Base-by-base conservation (phyloP, 2,888 invertebrate species). In the Junonia oenone region DNA sequence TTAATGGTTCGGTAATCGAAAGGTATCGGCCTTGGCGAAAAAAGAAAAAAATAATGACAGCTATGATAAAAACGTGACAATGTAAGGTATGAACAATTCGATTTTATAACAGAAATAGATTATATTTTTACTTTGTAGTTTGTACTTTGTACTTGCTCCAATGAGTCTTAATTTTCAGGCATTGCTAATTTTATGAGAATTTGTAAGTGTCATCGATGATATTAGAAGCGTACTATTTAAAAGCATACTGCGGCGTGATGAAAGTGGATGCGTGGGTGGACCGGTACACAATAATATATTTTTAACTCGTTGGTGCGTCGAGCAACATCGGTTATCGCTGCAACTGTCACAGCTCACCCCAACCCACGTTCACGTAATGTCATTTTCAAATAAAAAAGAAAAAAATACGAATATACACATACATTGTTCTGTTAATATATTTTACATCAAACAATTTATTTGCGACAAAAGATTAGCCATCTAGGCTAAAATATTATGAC, bases 261-360 rank as follows among this genome's bases (percentile, higher is more conserved):
- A 75, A 76, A 75, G 69, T 66, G 62, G 64, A 63, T 56, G 63
- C 66, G 76, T 78, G 71, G 80, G 79, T 56, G 69, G 63, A 70
- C 66, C 60, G 62, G 67, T 68, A 66, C 64, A 63, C 62, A 62
- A 63, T 61, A 56, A 57, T 59, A 59, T 59, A 63, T 58, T 67
- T 64, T 58, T 45, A 58, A 59, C 35, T 45, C 14, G 45, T 45
- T 35, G 55, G 37, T 19, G 29, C 31, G 40, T 45, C 40, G 46
- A 46, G 27, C 37, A 43, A 35, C 35, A 56, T 31, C 40, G 40
- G 31, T 26, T 53, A 53, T 47, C 53, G 33, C n/a, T 22, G 50
- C 45, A 50, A 43, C 53, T 52, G 52, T 52, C 52, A 43, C 43
- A 6, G 31, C 17, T 49, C 26, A 11, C 31, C 51, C 38, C 48